Evolutionary conservation across 2,113 vertebrate species (phyloP), one percentile per base, ranked within the genome.

Genomic region (Pionites leucogaster): DNA sequence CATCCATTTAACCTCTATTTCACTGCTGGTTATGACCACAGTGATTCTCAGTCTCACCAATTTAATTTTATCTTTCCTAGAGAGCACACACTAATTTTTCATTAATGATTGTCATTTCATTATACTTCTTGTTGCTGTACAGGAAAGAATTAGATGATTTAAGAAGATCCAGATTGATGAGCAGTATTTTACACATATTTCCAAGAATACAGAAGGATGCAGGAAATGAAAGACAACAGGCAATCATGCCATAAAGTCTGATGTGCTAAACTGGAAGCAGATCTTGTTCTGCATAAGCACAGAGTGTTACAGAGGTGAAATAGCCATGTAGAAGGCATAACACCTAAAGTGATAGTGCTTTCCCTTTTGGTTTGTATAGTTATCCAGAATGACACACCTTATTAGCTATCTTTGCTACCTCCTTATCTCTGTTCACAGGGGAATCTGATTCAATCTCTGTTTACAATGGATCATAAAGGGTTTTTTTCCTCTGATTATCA

Each of bases 171-270:
- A 52, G 13, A 47, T 9, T 47, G 17, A 85, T 55, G 11, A 74
- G 33, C 50, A 62, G 8, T 44, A 82, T 75, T 85, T 95, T 71
- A 50, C 13, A 23, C 0, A 0, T 42, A 44, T 82, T 88, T 87
- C 50, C 29, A 78, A 81, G 59, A 86, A 71, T 1, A 7, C 16
- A 88, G 39, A 64, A 71, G 13, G 60, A 74, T 46, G 77, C 6
- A 27, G 27, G 63, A 67, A 83, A 63, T 62, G 3, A 76, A 80
- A 44, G 57, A 39, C 2, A 25, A 17, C 3, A 4, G 12, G 1
- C 0, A 0, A 68, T 47, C 11, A 7, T 3, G 28, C 20, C 24
- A 6, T 49, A 67, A 81, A 5, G 19, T 49, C 39, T 74, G 2
- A 55, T 42, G 33, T 74, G 25, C 52, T 69, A 20, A 79, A 69